These are phyloP conservation scores for Dicroscelio sp. DNA, from an alignment of 2,888 invertebrate species.

Conservation along the genomic window DNA sequence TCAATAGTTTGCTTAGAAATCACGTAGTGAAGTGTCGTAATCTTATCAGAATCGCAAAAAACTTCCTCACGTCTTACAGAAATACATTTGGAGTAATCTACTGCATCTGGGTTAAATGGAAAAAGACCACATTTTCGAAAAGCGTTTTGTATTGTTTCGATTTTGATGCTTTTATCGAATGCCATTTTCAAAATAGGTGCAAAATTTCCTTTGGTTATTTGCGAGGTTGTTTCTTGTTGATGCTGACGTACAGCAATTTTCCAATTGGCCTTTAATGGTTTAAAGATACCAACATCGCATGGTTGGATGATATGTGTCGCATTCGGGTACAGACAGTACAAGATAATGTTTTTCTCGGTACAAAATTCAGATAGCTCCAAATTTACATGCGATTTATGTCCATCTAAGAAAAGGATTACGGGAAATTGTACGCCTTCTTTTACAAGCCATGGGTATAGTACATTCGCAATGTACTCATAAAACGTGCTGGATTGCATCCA, in stretches of 20 bases:
- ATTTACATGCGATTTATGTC: slow-evolving; percentile 85
- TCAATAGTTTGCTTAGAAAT: slow-evolving; percentile 35
- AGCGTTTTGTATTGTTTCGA: slow-evolving; percentile 74
- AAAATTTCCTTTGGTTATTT: slow-evolving; percentile 85
- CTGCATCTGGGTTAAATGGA: slow-evolving; percentile 80
- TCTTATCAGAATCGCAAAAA: not conserved
- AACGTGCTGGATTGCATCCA: slow-evolving; percentile 89
- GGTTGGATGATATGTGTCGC: slow-evolving; percentile 13
- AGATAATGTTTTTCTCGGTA: slow-evolving; percentile 55
- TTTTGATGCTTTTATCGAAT: slow-evolving; percentile 49
- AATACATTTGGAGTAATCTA: slow-evolving; percentile 83
- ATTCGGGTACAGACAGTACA: slow-evolving; percentile 10
- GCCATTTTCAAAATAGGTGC: slow-evolving; percentile 81
- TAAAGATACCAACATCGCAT: slow-evolving; percentile 21
- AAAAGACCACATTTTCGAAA: slow-evolving; percentile 80
- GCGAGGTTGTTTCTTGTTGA: slow-evolving; percentile 80
- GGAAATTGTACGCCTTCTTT: slow-evolving; percentile 84
- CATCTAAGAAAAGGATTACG: slow-evolving; percentile 86
- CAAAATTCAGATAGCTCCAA: slow-evolving; percentile 84
- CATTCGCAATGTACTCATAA: slow-evolving; percentile 89
- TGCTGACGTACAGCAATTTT: slow-evolving; percentile 79
- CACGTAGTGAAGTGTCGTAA: not conserved
- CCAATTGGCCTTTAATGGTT: slow-evolving; percentile 6
- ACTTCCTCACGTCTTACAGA: slow-evolving; percentile 51
- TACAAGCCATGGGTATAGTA: slow-evolving; percentile 86